phyloP scores from a whole-genome alignment of 2,113 vertebrate genomes.

The Capreolus pygargus region DNA sequence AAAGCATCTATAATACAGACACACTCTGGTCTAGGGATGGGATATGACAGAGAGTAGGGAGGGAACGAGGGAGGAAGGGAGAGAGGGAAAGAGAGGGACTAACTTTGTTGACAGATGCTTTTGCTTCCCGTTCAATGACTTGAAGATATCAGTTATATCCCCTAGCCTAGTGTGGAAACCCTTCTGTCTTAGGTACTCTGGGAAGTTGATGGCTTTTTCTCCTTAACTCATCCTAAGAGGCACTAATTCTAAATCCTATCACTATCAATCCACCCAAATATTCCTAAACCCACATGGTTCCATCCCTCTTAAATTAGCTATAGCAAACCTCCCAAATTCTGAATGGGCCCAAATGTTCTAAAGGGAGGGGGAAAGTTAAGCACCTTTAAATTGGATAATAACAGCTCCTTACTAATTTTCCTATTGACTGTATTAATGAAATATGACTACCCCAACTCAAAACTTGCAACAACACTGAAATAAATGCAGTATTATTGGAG shows the following conservation, averaged over 20 bases:
- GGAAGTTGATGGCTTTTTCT: not conserved
- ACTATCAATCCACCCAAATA: not conserved
- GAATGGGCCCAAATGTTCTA: conserved; percentile 28
- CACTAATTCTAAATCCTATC: conserved; percentile 2
- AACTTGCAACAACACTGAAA: conserved; percentile 16
- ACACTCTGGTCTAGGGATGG: not conserved
- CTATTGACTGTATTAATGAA: conserved; percentile 44
- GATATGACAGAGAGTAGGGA: not conserved
- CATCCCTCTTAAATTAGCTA: conserved; percentile 24
- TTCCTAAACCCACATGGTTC: not conserved
- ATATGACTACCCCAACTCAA: conserved; percentile 45
- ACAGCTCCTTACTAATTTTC: conserved; percentile 44
- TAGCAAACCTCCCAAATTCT: not conserved
- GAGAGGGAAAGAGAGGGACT: not conserved
- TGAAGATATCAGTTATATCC: not conserved
- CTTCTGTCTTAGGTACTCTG: not conserved
- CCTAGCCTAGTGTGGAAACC: not conserved
- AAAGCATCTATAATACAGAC: conserved; percentile 9
- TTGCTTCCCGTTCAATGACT: not conserved
- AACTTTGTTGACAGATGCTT: not conserved
- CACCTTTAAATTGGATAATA: conserved; percentile 46
- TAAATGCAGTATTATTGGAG: not conserved
- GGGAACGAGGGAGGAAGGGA: too few species aligned
- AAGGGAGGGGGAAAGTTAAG: conserved; percentile 9
- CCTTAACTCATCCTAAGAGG: not conserved